phyloP scores from a whole-genome alignment of 2,888 invertebrate genomes.

The Aquatica leii region DNA sequence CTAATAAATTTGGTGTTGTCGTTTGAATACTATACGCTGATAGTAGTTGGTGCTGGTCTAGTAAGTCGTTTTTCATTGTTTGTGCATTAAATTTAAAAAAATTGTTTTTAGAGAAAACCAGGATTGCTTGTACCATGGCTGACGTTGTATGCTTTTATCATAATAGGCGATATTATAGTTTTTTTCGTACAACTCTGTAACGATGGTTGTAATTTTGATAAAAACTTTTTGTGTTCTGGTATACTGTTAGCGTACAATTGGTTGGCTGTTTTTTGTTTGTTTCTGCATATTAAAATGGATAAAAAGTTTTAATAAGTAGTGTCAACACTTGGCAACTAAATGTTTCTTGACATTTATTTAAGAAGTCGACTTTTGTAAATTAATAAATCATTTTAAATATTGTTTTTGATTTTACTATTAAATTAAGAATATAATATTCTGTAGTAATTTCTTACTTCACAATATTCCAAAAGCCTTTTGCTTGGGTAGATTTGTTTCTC shows the following conservation, averaged over 20 bases:
- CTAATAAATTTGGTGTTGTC: slow-evolving; percentile 55
- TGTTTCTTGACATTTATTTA: too few species aligned
- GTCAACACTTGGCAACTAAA: not conserved
- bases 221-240: slow-evolving; percentile 49
- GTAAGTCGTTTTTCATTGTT: slow-evolving; percentile 44
- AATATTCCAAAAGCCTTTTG: too few species aligned
- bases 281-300: slow-evolving; percentile 41
- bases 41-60: slow-evolving; percentile 52
- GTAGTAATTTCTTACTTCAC: too few species aligned
- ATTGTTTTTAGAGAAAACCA: slow-evolving; percentile 50
- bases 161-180: slow-evolving; percentile 51
- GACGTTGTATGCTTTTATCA: slow-evolving; percentile 52
- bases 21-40: slow-evolving; percentile 54
- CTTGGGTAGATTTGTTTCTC: too few species aligned
- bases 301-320: not conserved
- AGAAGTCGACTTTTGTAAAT: too few species aligned
- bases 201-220: slow-evolving; percentile 50
- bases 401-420: too few species aligned
- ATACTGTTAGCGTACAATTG: slow-evolving; percentile 57
- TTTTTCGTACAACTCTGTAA: slow-evolving; percentile 48
- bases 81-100: slow-evolving; percentile 4
- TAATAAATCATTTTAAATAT: too few species aligned
- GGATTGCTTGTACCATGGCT: slow-evolving; percentile 56
- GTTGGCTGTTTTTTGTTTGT: slow-evolving; percentile 55
- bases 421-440: too few species aligned